phyloP scores from a whole-genome alignment of 2,797 vertebrate genomes.

The Parauchenoglanis ngamensis region DNA sequence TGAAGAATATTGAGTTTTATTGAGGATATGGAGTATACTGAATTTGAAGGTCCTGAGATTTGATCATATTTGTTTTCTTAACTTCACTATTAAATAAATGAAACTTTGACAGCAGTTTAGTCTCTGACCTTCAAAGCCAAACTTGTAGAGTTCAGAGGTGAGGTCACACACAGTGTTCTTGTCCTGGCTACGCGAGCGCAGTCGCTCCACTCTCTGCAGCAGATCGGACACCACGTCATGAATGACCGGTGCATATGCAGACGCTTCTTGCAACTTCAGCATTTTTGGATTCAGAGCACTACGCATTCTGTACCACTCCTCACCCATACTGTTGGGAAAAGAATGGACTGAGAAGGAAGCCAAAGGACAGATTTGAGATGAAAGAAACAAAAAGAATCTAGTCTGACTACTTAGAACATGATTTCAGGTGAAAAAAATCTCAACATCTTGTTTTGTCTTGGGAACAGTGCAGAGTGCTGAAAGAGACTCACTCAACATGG shows the following conservation, averaged over 20 bases:
- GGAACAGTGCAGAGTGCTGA: neutral
- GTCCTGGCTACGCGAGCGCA: slow-evolving; percentile 68
- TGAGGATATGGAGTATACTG: neutral
- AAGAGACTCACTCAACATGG: slow-evolving; percentile 72
- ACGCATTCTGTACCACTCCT: slow-evolving; percentile 72
- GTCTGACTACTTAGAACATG: neutral
- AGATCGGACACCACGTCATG: slow-evolving; percentile 75
- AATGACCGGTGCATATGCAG: slow-evolving; percentile 64
- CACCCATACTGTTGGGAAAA: slow-evolving; percentile 63
- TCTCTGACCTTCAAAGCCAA: slow-evolving; percentile 78
- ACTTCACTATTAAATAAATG: neutral
- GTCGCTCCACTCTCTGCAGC: slow-evolving; percentile 67
- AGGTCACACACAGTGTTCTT: slow-evolving; percentile 64
- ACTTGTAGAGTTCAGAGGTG: slow-evolving; percentile 75
- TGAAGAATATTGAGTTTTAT: neutral
- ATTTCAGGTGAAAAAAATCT: neutral
- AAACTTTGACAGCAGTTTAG: neutral
- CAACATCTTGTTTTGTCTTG: neutral
- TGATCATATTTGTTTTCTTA: neutral
- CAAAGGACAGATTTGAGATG: too few relatives aligned
- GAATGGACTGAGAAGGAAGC: neutral
- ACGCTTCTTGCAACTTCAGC: slow-evolving; percentile 71
- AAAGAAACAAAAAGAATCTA: neutral
- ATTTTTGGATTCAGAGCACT: slow-evolving; percentile 76
- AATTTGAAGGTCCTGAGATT: neutral